phyloP scores from a whole-genome alignment of 1,140 invertebrate genomes.

The Bradysia coprophila region DNA sequence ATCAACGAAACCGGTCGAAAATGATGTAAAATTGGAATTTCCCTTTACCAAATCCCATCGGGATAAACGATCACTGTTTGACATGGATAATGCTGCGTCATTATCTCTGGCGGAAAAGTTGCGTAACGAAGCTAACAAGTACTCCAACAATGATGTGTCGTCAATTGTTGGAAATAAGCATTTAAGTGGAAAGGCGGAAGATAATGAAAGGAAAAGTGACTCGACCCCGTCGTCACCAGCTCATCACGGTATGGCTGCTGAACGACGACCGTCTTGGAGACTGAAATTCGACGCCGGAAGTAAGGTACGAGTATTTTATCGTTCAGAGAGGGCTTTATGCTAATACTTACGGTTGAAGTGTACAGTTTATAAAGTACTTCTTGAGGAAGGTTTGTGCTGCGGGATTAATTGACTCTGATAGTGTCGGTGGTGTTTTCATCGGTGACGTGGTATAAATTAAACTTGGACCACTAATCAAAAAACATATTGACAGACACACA shows the following conservation, averaged over 20 bases:
- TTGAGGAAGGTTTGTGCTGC: no score
- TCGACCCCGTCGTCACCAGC: slow-evolving; percentile 21
- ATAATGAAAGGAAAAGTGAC: slow-evolving; percentile 1
- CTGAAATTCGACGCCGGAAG: slow-evolving; percentile 71
- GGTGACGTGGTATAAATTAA: no score
- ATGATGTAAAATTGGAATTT: no score
- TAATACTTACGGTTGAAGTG: no score
- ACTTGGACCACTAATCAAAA: no score
- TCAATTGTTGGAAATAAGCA: not conserved
- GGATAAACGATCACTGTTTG: slow-evolving; percentile 11
- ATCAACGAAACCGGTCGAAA: slow-evolving; percentile 2
- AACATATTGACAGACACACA: no score
- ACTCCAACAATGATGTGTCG: slow-evolving; percentile 5
- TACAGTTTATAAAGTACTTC: no score
- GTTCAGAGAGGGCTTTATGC: no score
- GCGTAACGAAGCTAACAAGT: slow-evolving; percentile 9
- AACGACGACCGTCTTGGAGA: slow-evolving; percentile 77
- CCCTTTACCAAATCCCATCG: not conserved
- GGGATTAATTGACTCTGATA: no score
- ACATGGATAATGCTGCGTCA: slow-evolving; percentile 8
- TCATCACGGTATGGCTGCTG: slow-evolving; percentile 23
- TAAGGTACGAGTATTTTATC: slow-evolving; percentile 52
- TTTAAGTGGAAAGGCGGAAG: not conserved
- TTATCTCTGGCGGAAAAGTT: slow-evolving; percentile 8
- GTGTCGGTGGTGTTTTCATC: no score